These are phyloP conservation scores for Gymnorhina tibicen DNA, from an alignment of 2,113 vertebrate species.

Conservation along the genomic window DNA sequence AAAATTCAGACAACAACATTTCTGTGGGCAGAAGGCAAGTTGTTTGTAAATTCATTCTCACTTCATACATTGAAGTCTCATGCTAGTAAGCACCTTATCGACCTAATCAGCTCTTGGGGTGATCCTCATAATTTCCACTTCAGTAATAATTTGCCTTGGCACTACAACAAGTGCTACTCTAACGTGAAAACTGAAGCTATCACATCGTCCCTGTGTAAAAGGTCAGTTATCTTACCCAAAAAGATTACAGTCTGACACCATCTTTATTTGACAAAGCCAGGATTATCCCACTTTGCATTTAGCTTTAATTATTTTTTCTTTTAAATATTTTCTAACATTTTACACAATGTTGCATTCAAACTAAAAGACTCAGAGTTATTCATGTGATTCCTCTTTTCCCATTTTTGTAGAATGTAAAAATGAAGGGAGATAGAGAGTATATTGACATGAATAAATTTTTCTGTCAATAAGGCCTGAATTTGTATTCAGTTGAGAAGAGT, in stretches of 20 bases:
- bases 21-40: background rate
- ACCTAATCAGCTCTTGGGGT: background rate
- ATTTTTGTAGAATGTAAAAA: background rate
- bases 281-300: background rate
- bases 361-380: background rate
- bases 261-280: background rate
- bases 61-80: background rate
- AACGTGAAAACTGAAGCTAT: background rate
- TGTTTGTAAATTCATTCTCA: background rate
- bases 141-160: background rate
- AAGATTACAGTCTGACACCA: background rate
- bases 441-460: background rate
- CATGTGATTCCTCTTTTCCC: background rate
- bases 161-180: background rate
- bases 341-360: background rate
- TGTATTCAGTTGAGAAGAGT: background rate
- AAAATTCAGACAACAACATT: background rate
- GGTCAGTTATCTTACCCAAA: background rate
- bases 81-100: background rate
- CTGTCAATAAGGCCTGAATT: background rate
- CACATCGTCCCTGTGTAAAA: background rate
- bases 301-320: background rate
- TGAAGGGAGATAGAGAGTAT: background rate
- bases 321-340: background rate
- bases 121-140: background rate